Percentiles rank a stretch among this genome's conserved stretches.
These are phyloP conservation scores for Salmo trutta DNA, from an alignment of 2,797 vertebrate genomes.

Conservation along the genomic window DNA sequence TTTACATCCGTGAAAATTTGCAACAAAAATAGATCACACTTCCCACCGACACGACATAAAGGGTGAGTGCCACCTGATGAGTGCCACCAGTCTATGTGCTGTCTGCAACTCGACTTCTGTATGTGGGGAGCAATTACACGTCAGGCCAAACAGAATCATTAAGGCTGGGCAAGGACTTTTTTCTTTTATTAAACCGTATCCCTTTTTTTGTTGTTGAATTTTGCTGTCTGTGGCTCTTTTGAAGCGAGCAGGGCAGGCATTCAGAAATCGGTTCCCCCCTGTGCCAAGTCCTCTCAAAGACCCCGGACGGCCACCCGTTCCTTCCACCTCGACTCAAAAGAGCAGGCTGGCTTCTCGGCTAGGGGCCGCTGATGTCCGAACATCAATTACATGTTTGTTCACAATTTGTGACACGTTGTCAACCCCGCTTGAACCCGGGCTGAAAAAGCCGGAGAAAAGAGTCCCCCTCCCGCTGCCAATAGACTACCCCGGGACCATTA, in stretches of 20 bases:
- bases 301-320: neutral
- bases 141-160: neutral
- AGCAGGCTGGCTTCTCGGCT: neutral
- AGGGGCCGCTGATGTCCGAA: neutral
- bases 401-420: constrained; percentile 60
- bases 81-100: neutral
- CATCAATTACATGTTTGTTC: constrained; percentile 71
- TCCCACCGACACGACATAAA: constrained; percentile 32
- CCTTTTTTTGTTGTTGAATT: neutral
- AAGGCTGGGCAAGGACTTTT: neutral
- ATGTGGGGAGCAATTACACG: neutral
- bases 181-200: neutral
- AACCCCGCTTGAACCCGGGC: constrained; percentile 60
- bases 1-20: constrained; percentile 53
- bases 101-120: neutral
- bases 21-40: constrained; percentile 55
- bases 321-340: neutral
- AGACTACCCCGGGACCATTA: constrained; percentile 66
- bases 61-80: neutral
- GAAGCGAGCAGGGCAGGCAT: neutral
- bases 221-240: neutral
- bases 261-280: neutral
- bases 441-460: constrained; percentile 59
- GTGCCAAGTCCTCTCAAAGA: neutral
- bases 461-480: constrained; percentile 44